Base-by-base conservation (phyloP, 2,888 invertebrate species). In the Colletes collaris region DNA sequence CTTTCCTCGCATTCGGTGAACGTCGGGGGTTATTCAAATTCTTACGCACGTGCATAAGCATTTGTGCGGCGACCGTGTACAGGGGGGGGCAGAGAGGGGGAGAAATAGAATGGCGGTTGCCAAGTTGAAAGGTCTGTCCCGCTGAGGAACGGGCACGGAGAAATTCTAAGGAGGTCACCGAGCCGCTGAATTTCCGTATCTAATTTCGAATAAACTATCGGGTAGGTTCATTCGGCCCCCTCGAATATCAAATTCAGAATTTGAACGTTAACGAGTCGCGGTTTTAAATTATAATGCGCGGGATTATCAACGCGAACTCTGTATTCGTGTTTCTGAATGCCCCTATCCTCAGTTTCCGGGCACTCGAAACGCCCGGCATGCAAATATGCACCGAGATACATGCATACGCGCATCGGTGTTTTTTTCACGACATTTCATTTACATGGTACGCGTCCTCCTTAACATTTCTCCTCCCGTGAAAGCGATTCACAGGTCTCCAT, bases 1-100 rank as follows among this genome's bases (percentile, higher is more conserved):
- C 75, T 76, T 67, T 49, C 52, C 66, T 46, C 63, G 56, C 76
- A 62, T 68, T 76, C 46, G 27, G 44, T 62, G 63, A 40, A 53
- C 67, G 62, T 63, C 67, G 27, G 27, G 27, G 76, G 76, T 68
- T 76, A 77, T 76, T 76, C 76, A 76, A 69, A 77, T 77, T 76
- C 64, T 64, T 64, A 77, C 77, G 76, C 77, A 64, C 76, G 67
- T 68, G 63, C 35, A 68, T 59, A 35, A 68, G 58, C 76, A 76
- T 77, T 77, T 77, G 68, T 64, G 63, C 62, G 62, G 46, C 40
- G 67, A 50, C 52, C 46, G 62, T 65, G 44, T 53, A 37, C 13
- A 10, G 35, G 27, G 27, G 27, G 27, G 27, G 16, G 16, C 16
- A 27, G 27, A 27, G 27, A 27, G 27, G 27, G 27, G 1, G 2